A percentile compares a stretch with the other conserved stretches of the same genome.
Evolutionary conservation across 2,797 vertebrate species (phyloP).

Genomic region (Sparidentex hasta): DNA sequence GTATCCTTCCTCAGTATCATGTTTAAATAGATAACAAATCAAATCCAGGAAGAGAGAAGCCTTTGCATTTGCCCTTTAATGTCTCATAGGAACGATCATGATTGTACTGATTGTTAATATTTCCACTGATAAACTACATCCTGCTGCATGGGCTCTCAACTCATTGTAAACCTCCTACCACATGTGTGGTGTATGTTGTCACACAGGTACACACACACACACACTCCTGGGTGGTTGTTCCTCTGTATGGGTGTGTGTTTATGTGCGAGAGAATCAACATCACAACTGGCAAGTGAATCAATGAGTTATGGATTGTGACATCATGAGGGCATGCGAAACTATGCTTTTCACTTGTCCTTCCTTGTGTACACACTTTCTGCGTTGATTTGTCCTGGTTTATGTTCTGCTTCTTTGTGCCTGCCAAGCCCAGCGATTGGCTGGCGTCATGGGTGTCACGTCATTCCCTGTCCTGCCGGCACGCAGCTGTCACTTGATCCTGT

Average conservation of each 20-base stretch:
- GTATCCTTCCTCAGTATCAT: no score
- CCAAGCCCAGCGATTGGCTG: conserved; percentile 42
- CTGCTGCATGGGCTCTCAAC: conserved; percentile 3
- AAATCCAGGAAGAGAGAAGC: conserved; percentile 35
- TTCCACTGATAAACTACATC: conserved; percentile 29
- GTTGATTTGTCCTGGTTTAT: conserved; percentile 41
- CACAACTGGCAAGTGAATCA: neutral
- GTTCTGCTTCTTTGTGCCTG: conserved; percentile 45
- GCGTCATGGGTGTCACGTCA: conserved; percentile 53
- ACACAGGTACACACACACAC: neutral
- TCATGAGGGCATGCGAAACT: neutral
- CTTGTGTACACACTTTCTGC: conserved; percentile 35
- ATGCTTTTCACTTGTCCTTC: conserved; percentile 28
- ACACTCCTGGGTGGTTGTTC: conserved; percentile 8
- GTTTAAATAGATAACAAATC: conserved; percentile 41
- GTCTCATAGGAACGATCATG: neutral
- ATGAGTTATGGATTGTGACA: neutral
- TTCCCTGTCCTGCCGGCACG: conserved; percentile 25
- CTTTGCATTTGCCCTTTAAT: conserved; percentile 42
- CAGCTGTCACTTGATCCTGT: conserved; percentile 39
- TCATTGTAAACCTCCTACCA: neutral
- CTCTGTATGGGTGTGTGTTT: neutral
- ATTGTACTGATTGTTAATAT: conserved; percentile 10
- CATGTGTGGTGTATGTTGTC: neutral
- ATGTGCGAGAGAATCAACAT: conserved; percentile 2